Evolutionary conservation across 1,140 invertebrate species (phyloP).

Genomic region (Dryas iulia): DNA sequence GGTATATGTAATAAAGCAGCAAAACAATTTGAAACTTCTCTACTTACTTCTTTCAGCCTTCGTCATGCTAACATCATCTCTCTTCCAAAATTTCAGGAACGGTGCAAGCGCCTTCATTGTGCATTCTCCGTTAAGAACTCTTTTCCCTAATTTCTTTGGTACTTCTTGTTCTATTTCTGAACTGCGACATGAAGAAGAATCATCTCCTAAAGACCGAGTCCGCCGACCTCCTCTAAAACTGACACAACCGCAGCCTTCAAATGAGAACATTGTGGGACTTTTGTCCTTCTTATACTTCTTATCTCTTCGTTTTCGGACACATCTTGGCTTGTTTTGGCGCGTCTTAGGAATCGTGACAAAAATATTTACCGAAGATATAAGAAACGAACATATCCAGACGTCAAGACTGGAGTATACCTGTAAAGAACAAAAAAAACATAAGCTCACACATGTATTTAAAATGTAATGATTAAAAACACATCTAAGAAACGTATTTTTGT

Average conservation of each 20-base stretch:
- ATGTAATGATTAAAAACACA: background rate
- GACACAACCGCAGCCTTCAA: constrained; percentile 77
- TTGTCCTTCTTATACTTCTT: constrained; percentile 70
- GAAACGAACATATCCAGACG: constrained; percentile 35
- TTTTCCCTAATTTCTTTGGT: constrained; percentile 59
- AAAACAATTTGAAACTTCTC: background rate
- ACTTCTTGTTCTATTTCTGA: constrained; percentile 81
- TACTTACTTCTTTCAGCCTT: constrained; percentile 86
- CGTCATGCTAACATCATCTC: constrained; percentile 84
- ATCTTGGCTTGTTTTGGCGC: constrained; percentile 65
- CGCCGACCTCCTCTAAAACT: constrained; percentile 69
- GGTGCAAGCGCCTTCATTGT: constrained; percentile 77
- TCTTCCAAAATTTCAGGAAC: constrained; percentile 81
- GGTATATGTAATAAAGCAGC: too few species aligned
- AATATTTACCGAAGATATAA: constrained; percentile 16
- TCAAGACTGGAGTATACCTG: constrained; percentile 39
- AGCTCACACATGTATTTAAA: background rate
- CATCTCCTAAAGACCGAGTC: constrained; percentile 74
- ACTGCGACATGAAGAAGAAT: constrained; percentile 82
- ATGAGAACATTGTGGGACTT: constrained; percentile 72
- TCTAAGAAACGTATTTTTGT: constrained; percentile 1
- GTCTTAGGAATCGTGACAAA: constrained; percentile 66
- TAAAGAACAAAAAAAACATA: constrained; percentile 40
- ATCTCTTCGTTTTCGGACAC: constrained; percentile 75
- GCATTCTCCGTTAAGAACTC: constrained; percentile 66